Percentiles rank a stretch among this genome's conserved stretches.
phyloP scores from a whole-genome alignment of 2,113 vertebrate genomes.

The Hyla sarda region DNA sequence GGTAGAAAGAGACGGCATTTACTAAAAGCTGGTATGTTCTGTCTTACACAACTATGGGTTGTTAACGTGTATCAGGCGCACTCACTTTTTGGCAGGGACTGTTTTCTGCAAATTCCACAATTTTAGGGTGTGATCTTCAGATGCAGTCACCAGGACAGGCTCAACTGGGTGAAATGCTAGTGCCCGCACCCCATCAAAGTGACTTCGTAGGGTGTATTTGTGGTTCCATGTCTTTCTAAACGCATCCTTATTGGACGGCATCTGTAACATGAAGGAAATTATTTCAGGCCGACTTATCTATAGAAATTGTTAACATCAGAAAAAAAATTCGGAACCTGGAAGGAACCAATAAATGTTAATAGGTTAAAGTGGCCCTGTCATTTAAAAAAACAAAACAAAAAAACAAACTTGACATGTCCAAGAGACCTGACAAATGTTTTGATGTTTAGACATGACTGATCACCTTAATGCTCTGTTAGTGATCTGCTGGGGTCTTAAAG shows the following conservation, averaged over 20 bases:
- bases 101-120: constrained; percentile 99
- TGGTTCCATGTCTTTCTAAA: constrained; percentile 99
- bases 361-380: too few relatives aligned
- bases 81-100: constrained; percentile 97
- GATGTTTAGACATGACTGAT: too few relatives aligned
- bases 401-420: too few relatives aligned
- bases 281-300: constrained; percentile 2
- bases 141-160: constrained; percentile 96
- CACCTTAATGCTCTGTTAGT: too few relatives aligned
- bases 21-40: not conserved
- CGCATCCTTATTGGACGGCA: constrained; percentile 94
- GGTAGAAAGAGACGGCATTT: constrained; percentile 55
- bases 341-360: too few relatives aligned
- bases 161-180: constrained; percentile 97
- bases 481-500: too few relatives aligned
- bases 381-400: too few relatives aligned
- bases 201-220: constrained; percentile 95
- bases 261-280: constrained; percentile 71
- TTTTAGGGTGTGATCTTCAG: constrained; percentile 98
- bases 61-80: not conserved
- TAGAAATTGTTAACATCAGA: too few relatives aligned
- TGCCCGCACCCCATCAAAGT: constrained; percentile 95
- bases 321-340: too few relatives aligned
- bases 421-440: too few relatives aligned
- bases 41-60: not conserved